Base-by-base conservation (phyloP, 2,797 vertebrate species). In the Taeniopygia guttata region DNA sequence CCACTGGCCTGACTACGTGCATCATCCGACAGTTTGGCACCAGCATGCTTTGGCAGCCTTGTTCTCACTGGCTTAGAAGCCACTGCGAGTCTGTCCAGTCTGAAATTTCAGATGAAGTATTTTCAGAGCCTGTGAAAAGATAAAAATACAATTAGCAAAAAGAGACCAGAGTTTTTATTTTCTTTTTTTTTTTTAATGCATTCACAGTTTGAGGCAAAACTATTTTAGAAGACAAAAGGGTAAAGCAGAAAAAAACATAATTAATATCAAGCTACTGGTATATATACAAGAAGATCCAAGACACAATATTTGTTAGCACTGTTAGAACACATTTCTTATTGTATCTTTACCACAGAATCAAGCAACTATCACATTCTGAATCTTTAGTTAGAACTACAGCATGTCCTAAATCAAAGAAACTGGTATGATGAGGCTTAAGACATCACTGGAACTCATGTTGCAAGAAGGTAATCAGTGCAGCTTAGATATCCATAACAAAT, bases 21-120 rank as follows among this genome's bases (percentile, higher is more conserved):
- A 98, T 98, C 98, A 98, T 99, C 98, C 95, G 97, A 98, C 98
- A 98, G 98, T 98, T 98, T 98, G 98, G 98, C 98, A 98, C 98
- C 98, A 98, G 98, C 98, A 98, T 98, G 97, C 97, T 97, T 98
- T 97, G 97, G 98, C 98, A 98, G 98, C 98, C 98, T 98, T 96
- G 94, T 95, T 98, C 96, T 98, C 98, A 98, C 98, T 98, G 98
- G 98, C 98, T 98, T 98, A 97, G 97, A 95, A 97, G 98, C 98
- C 95, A 94, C 98, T 97, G 98, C 95, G 76, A 98, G 97, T 98
- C 97, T 98, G 97, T 98, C 97, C 95, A 94, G 97, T 98, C 98
- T 97, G 98, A 98, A 98, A 98, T 98, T 98, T 98, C 98, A 98
- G 98, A 98, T 97, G 98, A 98, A 98, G 97, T 98, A 95, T 98